These are phyloP conservation scores for Phrynocephalus guinanensis DNA, from an alignment of 2,797 vertebrate genomes.

Conservation along the genomic window DNA sequence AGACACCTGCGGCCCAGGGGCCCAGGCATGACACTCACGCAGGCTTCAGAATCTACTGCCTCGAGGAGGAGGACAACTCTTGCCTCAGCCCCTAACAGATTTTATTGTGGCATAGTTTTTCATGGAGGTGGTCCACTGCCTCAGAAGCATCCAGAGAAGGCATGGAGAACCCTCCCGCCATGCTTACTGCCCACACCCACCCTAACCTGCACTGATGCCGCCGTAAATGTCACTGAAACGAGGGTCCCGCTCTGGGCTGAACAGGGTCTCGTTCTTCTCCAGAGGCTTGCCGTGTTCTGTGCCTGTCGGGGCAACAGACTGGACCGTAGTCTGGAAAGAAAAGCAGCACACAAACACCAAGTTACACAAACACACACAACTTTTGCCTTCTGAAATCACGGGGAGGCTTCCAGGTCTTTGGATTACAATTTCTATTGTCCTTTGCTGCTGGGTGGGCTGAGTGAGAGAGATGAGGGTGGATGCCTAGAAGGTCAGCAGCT, in stretches of 20 bases:
- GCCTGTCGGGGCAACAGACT: constrained; percentile 79
- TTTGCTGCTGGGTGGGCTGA: not conserved
- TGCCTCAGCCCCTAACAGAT: no score
- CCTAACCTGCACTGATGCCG: constrained; percentile 75
- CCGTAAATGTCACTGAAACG: constrained; percentile 80
- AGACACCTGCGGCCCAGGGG: not conserved
- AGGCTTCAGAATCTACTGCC: no score
- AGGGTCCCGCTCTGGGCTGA: constrained; percentile 80
- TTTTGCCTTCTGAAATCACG: not conserved
- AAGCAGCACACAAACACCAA: not conserved
- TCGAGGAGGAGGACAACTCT: no score
- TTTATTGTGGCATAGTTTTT: no score
- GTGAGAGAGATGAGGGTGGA: not conserved
- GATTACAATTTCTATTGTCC: no score
- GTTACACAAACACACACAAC: no score
- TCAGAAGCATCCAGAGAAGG: not conserved
- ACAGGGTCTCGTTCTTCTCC: constrained; percentile 86
- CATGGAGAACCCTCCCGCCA: accelerated
- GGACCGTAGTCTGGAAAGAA: constrained; percentile 81
- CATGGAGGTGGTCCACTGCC: not conserved
- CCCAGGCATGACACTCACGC: no score
- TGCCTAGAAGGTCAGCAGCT: not conserved
- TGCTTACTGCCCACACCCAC: accelerated
- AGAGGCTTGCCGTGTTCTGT: constrained; percentile 85
- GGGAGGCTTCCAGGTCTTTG: not conserved